Conservation (phyloP, 1,140 invertebrate species). For the Drosophila neocordata region DNA sequence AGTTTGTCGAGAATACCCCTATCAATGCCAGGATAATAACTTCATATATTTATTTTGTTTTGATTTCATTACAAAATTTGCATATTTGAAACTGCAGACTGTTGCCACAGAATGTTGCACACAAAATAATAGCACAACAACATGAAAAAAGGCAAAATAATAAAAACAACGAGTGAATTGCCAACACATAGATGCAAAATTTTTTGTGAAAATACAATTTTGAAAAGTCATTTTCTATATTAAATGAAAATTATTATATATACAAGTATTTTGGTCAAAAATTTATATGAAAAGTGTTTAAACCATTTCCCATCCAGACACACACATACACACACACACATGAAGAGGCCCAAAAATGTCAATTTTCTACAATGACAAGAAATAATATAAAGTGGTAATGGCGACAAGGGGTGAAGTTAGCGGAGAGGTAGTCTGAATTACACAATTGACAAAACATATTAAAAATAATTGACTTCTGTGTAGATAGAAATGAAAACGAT, state of each 20-base stretch:
- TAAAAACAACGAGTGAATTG: neutral
- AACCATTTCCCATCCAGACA: conserved; percentile 31
- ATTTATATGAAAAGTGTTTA: conserved; percentile 47
- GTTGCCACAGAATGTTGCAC: conserved; percentile 11
- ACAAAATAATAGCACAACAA: neutral
- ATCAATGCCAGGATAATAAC: neutral
- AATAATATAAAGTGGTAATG: conserved; percentile 16
- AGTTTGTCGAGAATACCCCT: neutral
- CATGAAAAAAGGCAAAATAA: neutral
- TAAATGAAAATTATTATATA: conserved; percentile 18
- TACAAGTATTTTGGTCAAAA: conserved; percentile 23
- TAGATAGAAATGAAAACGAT: conserved; percentile 25
- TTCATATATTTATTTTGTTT: conserved; percentile 18
- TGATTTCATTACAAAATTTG: conserved; percentile 39
- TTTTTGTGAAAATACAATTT: conserved; percentile 19
- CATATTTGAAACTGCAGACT: conserved; percentile 10
- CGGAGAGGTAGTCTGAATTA: neutral
- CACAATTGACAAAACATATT: conserved; percentile 43
- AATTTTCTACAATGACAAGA: conserved; percentile 42
- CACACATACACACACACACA: neutral
- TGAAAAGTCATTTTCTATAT: conserved; percentile 29
- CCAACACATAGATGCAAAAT: conserved; percentile 18
- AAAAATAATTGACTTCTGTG: conserved; percentile 31
- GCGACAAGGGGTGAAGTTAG: neutral
- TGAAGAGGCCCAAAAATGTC: conserved; percentile 32